Evolutionary conservation across 2,797 vertebrate genomes (phyloP).

Genomic region (Pyrocephalus nanus): DNA sequence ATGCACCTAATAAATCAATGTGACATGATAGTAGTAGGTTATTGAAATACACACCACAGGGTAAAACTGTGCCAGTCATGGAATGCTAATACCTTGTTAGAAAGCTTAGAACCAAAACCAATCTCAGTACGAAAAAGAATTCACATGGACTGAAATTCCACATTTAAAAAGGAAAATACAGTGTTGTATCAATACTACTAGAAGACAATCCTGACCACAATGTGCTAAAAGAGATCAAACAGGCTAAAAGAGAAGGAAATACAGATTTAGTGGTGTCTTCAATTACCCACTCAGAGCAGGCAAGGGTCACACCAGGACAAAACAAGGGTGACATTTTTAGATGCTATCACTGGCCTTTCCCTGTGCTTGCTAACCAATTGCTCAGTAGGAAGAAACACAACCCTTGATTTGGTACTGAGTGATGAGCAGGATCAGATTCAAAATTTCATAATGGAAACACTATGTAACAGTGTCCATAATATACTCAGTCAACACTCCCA

Average conservation of each 20-base stretch:
- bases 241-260: slow-evolving; percentile 1
- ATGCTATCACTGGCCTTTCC: slow-evolving; percentile 6
- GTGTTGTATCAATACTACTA: background rate
- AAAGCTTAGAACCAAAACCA: background rate
- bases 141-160: background rate
- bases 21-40: background rate
- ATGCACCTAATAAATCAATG: background rate
- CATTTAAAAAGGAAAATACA: background rate
- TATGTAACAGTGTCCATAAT: slow-evolving; percentile 18
- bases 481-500: background rate
- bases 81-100: background rate
- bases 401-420: slow-evolving; percentile 17
- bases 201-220: background rate
- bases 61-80: background rate
- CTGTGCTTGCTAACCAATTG: slow-evolving; percentile 23
- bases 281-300: background rate
- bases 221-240: background rate
- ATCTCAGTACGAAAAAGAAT: background rate
- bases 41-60: background rate
- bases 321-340: slow-evolving; percentile 42
- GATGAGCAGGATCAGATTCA: slow-evolving; percentile 40
- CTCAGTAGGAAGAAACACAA: slow-evolving; percentile 12
- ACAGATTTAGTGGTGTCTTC: background rate
- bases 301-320: slow-evolving; percentile 27
- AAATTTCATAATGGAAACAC: slow-evolving; percentile 51